Evolutionary conservation across 2,113 vertebrate genomes (phyloP), one percentile per base, ranked within the genome.

Genomic region (Tenrec ecaudatus): DNA sequence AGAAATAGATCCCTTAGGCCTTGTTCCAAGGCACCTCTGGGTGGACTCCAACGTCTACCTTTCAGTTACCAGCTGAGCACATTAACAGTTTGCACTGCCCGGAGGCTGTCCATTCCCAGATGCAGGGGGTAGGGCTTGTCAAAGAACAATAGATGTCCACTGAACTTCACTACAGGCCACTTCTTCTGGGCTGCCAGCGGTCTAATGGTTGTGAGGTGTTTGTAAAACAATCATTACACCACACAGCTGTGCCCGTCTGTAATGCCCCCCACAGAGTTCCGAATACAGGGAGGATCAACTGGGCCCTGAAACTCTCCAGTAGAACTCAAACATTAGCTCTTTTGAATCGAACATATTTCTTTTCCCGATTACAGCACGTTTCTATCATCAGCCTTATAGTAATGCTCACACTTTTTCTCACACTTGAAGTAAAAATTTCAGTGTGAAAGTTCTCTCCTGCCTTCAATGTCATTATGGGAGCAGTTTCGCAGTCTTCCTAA

Each of bases 361-460:
- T 92, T 88, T 90, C 82, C 86, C 88, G 69, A 91, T 95, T 77
- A 82, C 43, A 90, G 58, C 68, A 38, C 92, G 92, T 94, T 94
- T 95, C 93, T 86, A 86, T 96, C 94, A 86, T 96, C 96, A 94
- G 88, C 92, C 82, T 95, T 68, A 83, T 86, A 93, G 95, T 90
- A 91, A 96, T 96, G 88, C 96, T 96, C 95, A 90, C 91, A 96
- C 95, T 88, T 93, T 84, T 93, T 86, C 77, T 97, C 82, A 86
- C 88, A 88, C 90, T 96, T 47, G 19, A 93, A 97, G 58, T 86
- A 92, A 95, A 96, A 95, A 73, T 86, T 95, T 88, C 93, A 86
- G 94, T 95, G 93, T 86, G 94, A 97, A 95, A 95, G 92, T 90
- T 95, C 88, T 95, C 87, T 96, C 81, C 78, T 69, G 58, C 88